A percentile compares a stretch with the other conserved stretches of the same genome.
These are phyloP conservation scores for Littorina saxatilis DNA, from an alignment of 1,140 invertebrate genomes.

Conservation along the genomic window DNA sequence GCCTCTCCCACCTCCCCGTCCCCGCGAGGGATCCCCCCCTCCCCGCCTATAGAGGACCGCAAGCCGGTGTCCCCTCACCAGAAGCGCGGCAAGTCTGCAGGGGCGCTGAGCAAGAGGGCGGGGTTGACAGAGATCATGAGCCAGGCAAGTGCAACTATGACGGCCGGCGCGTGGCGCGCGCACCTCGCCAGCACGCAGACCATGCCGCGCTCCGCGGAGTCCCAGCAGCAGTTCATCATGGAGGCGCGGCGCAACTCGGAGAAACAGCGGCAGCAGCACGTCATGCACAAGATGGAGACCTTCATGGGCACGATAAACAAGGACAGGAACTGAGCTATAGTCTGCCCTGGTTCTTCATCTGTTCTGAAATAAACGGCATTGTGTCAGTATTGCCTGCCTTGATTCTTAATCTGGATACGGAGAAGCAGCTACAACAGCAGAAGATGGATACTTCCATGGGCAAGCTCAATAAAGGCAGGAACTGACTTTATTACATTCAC, in stretches of 20 bases:
- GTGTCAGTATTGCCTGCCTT: no score
- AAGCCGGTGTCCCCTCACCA: slow-evolving; percentile 20
- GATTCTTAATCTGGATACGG: no score
- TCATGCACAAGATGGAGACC: slow-evolving; percentile 51
- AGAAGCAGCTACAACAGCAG: no score
- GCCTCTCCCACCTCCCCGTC: background rate
- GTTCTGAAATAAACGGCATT: no score
- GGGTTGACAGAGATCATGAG: slow-evolving; percentile 61
- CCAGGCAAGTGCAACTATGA: slow-evolving; percentile 54
- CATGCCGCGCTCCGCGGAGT: slow-evolving; percentile 47
- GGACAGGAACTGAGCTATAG: background rate
- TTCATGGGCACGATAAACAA: slow-evolving; percentile 45
- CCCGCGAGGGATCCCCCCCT: background rate
- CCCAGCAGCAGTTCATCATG: slow-evolving; percentile 54
- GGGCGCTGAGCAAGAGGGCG: slow-evolving; percentile 30
- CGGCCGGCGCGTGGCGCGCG: slow-evolving; percentile 57
- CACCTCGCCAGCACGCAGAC: slow-evolving; percentile 49
- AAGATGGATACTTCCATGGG: no score
- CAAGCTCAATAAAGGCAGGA: no score
- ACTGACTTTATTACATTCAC: no score
- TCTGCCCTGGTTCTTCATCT: no score
- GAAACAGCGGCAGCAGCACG: slow-evolving; percentile 40
- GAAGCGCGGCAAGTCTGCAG: slow-evolving; percentile 29
- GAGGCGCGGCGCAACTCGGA: slow-evolving; percentile 54
- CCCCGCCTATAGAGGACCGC: slow-evolving; percentile 2